Evolutionary conservation across 2,113 vertebrate species (phyloP).

Genomic region (Cavia porcellus): DNA sequence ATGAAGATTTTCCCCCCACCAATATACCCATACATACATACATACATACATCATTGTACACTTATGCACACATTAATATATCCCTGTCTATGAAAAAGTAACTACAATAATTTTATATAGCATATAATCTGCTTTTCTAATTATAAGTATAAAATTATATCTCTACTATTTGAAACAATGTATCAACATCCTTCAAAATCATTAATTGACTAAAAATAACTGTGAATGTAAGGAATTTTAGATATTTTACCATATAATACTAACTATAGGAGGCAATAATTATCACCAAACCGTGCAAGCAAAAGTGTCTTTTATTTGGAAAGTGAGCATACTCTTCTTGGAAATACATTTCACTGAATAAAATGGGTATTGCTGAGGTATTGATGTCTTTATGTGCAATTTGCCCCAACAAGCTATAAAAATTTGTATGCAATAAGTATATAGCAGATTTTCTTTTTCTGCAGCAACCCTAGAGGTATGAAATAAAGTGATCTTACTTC

Average conservation of each 20-base stretch:
- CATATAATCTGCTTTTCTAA: neutral
- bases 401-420: slow-evolving; percentile 76
- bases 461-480: slow-evolving; percentile 77
- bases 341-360: slow-evolving; percentile 49
- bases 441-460: slow-evolving; percentile 81
- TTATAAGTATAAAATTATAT: neutral
- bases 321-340: neutral
- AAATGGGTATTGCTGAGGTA: slow-evolving; percentile 77
- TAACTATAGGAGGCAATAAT: neutral
- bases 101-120: neutral
- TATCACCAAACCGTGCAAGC: neutral
- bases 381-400: slow-evolving; percentile 78
- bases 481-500: slow-evolving; percentile 79
- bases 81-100: neutral
- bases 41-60: neutral
- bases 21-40: neutral
- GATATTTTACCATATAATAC: neutral
- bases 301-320: slow-evolving; percentile 16
- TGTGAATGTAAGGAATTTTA: neutral
- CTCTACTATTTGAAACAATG: neutral
- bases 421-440: slow-evolving; percentile 84
- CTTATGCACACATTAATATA: neutral
- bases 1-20: neutral
- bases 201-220: neutral
- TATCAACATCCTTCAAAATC: neutral